Evolutionary conservation across 2,888 invertebrate genomes (phyloP), one percentile per base, ranked within the genome.

Genomic region (Apotomis betuletana): DNA sequence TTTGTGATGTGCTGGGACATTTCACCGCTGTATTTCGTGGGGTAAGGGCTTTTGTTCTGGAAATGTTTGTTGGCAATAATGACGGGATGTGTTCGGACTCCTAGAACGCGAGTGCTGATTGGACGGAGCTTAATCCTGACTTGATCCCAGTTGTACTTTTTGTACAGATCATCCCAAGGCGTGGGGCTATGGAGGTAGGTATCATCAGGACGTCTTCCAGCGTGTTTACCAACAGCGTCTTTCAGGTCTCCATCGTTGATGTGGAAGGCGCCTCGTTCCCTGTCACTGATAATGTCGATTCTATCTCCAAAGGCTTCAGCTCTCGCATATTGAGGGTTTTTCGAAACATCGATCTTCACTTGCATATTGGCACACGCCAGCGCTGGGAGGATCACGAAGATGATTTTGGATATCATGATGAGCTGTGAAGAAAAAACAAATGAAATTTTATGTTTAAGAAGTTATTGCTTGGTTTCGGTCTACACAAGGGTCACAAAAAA

Each of bases 141-240:
- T 41, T 67, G 62, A n/a, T 55, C 44, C 74, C 82, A 82, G 27
- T 77, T 77, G 69, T 79, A 78, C 1, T 58, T 69, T 12, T 67
- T 70, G 61, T 79, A 82, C 3, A 83, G 59, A 65, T 81, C 78
- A 0, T 77, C 77, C 80, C 81, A 81, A 0, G 81, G 81, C 0
- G 81, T 83, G 0, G 80, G 79, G n/a, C 61, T 54, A 68, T 73
- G 57, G 49, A 74, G 44, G 38, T 49, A 74, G 6, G 67, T 57
- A 46, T 74, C 68, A 6, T 74, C 65, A 5, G 70, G 73, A 6
- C 62, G 51, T 49, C 59, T 55, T 38, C 51, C 49, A 13, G 63
- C 62, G 27, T 9, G 54, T 12, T 51, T 60, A 2, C n/a, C 57
- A 5, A 70, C 60, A 15, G 73, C 74, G 12, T 64, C 63, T 49